These are phyloP conservation scores for Osmerus eperlanus DNA, from an alignment of 2,113 vertebrate genomes.

Conservation along the genomic window DNA sequence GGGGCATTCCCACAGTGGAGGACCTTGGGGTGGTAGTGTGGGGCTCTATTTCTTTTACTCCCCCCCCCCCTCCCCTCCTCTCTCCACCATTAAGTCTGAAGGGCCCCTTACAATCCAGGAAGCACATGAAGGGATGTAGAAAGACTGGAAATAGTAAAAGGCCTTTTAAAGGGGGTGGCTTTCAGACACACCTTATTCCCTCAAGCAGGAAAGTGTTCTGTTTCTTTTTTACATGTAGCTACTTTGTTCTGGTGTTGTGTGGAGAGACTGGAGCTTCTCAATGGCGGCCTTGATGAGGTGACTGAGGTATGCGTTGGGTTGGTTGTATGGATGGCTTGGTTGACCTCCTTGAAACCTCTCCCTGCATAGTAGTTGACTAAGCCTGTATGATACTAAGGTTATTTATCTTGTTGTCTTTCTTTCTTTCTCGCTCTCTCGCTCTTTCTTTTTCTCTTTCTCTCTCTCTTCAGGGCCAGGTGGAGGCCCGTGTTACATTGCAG, in stretches of 20 bases:
- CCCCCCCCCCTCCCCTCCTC: background rate
- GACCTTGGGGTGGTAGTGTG: background rate
- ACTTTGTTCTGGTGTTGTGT: background rate
- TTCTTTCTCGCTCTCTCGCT: too few relatives aligned
- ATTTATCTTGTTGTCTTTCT: background rate
- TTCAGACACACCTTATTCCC: conserved; percentile 20
- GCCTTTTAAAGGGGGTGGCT: conserved; percentile 11
- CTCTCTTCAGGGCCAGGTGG: conserved; percentile 74
- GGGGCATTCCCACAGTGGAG: conserved; percentile 31
- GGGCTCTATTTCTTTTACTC: conserved; percentile 16
- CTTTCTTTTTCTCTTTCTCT: background rate
- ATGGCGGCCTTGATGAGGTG: background rate
- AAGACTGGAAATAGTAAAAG: conserved; percentile 31
- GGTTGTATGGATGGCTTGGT: background rate
- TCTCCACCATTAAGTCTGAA: conserved; percentile 28
- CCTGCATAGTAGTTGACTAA: too few relatives aligned
- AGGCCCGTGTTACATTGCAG: conserved; percentile 65
- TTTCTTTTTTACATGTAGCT: background rate
- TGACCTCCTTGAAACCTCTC: too few relatives aligned
- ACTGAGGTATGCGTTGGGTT: background rate
- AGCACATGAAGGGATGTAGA: conserved; percentile 32
- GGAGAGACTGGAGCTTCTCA: background rate
- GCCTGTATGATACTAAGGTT: too few relatives aligned
- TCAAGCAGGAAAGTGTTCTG: background rate
- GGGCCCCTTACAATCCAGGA: conserved; percentile 36